Base-by-base conservation (phyloP, 1,140 invertebrate genomes). In the Neodiprion lecontei region DNA sequence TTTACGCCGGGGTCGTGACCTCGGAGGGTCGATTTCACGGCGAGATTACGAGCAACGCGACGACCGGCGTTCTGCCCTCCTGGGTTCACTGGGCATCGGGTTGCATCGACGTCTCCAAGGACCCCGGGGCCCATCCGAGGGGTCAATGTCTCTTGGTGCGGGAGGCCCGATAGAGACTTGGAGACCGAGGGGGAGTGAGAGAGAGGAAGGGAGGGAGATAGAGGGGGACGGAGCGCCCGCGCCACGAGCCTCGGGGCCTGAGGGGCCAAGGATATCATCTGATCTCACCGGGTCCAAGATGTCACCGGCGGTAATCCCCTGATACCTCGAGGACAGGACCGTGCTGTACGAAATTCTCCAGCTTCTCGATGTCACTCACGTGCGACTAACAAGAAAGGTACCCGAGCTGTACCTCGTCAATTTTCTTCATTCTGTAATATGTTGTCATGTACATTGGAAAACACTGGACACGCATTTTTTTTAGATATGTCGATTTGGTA, bases 131-230 rank as follows among this genome's bases (percentile, higher is more conserved):
- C 17, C 50, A 66, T 17, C 14, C 48, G 48, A 72, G 47, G 40
- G 23, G 21, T 61, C 53, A 61, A 61, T 17, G 53, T 9, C 53
- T 17, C 53, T 17, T 61, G 53, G 53, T 17, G n/a, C 53, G 7
- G n/a, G 11, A 61, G 53, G n/a, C 53, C n/a, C 53, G 53, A 61
- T 61, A 61, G 53, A 61, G 53, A 14, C 11, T 8, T 17, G 70
- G 69, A 74, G 75, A 50, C 66, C 49, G 47, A 65, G 75, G 65
- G 53, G 65, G 50, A 72, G n/a, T 12, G 49, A 72, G n/a, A 48
- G 23, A 72, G 49, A 61, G 14, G 50, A 75, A 69, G 70, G 74
- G 28, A 74, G 48, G 69, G 47, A 69, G 67, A 48, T n/a, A 67
- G 61, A 73, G 69, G 28, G 28, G 28, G 28, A 40, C 1, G n/a